Base-by-base conservation (phyloP, 2,797 vertebrate genomes). In the Poecile montanus region DNA sequence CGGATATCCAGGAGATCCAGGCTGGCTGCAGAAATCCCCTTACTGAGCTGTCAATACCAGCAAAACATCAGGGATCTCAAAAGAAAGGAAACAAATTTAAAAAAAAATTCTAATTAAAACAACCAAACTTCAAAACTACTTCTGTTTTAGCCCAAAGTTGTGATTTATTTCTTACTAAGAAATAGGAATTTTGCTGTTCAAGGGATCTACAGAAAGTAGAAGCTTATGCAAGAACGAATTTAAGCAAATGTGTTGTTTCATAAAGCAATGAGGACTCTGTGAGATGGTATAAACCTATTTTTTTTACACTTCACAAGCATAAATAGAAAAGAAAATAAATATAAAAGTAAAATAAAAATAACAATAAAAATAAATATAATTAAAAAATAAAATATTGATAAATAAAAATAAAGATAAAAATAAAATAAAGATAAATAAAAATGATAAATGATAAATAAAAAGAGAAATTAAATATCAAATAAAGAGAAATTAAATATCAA, bases 41-140 rank as follows among this genome's bases (percentile, higher is more conserved):
- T 4, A 61, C 38, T 36, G 34, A 0, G 8, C 63, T 65, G 36
- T 16, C 20, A 16, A 1, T 3, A 15, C 34, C 11, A 11, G 20
- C 26, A 68, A 71, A 53, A 22, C 66, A 60, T 4, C 61, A 26
- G 25, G 34, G 17, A 50, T 3, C 51, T 56, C 42, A 34, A 29
- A 44, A 48, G 13, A 32, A 44, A 12, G 5, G 10, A 54, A 60
- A 16, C 8, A 6, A 42, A 36, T 23, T 3, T 23, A 48, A 1
- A 11, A 36, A 14, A 34, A 4, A 6, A 8, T 13, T 44, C 44
- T 25, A 30, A 26, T 15, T 3, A 4, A 87, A 61, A 7, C 36
- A 58, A 19, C 13, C 1, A 0, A 36, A 60, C 14, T 58, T 53
- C 18, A 42, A 6, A 58, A 32, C 1, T 9, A 6, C 2, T 18